Conservation (phyloP, 1,140 invertebrate species). For the Dinothrombium tinctorium region DNA sequence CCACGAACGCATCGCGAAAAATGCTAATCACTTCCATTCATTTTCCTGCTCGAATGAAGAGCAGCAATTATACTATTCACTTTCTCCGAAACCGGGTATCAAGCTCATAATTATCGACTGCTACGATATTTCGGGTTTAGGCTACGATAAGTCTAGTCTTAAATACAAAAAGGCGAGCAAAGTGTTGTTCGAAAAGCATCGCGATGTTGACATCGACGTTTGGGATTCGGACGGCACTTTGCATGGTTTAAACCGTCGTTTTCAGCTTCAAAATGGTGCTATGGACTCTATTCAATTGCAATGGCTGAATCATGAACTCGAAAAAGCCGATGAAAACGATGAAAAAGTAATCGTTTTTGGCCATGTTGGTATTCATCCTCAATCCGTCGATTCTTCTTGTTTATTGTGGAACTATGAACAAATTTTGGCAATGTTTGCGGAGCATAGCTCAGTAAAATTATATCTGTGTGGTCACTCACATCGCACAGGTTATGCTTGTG, state of each 20-base stretch:
- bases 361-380: constrained; percentile 18
- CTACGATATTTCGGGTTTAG: constrained; percentile 21
- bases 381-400: constrained; percentile 14
- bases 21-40: background rate
- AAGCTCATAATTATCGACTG: constrained; percentile 20
- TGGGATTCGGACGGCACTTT: constrained; percentile 16
- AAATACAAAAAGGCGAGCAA: constrained; percentile 14
- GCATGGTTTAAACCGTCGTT: constrained; percentile 15
- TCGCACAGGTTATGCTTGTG: constrained; percentile 16
- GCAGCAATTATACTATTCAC: constrained; percentile 18
- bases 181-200: constrained; percentile 17
- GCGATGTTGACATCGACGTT: constrained; percentile 18
- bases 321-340: constrained; percentile 13
- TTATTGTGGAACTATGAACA: constrained; percentile 20
- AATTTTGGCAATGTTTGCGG: constrained; percentile 17
- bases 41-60: background rate
- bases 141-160: constrained; percentile 13
- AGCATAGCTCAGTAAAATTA: constrained; percentile 16
- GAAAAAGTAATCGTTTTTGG: constrained; percentile 17
- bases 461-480: constrained; percentile 21
- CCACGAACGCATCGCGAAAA: constrained; percentile 5
- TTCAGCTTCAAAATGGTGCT: constrained; percentile 21
- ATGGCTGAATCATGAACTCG: constrained; percentile 19
- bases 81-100: constrained; percentile 15
- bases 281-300: constrained; percentile 18